These are phyloP conservation scores for Bubalus kerabau DNA, from an alignment of 2,113 vertebrate species.

Conservation along the genomic window DNA sequence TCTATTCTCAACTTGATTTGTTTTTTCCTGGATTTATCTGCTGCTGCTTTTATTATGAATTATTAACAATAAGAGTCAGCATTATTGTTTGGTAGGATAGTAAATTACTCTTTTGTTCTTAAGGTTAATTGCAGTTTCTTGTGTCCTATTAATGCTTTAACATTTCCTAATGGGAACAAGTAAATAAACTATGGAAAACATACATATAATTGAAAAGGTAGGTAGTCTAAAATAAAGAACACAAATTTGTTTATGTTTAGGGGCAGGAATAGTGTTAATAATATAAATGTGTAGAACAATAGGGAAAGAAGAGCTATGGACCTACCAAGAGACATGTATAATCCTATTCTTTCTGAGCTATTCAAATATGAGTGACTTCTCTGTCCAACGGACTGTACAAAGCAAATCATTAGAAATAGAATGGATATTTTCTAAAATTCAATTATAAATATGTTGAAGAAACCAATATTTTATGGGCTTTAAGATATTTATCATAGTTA, in stretches of 20 bases:
- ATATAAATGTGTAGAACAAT: neutral
- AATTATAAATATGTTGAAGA: neutral
- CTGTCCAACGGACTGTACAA: neutral
- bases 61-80: neutral
- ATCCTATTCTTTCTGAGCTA: neutral
- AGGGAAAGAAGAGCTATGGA: neutral
- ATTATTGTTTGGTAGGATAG: slow-evolving; percentile 15
- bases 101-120: slow-evolving; percentile 40
- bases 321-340: neutral
- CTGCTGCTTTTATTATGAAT: slow-evolving; percentile 28
- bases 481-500: neutral
- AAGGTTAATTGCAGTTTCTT: slow-evolving; percentile 9
- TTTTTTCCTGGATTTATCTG: neutral
- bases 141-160: neutral
- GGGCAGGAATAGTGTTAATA: neutral
- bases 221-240: neutral
- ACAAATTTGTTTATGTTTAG: slow-evolving; percentile 4
- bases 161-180: neutral
- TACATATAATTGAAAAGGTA: neutral
- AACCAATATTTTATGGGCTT: neutral
- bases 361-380: neutral
- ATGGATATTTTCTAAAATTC: neutral
- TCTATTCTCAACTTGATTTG: neutral
- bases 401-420: neutral
- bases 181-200: slow-evolving; percentile 5